Percentiles rank a stretch among this genome's conserved stretches.
Conservation (phyloP, 1,140 invertebrate genomes). For the Nautilus pompilius region DNA sequence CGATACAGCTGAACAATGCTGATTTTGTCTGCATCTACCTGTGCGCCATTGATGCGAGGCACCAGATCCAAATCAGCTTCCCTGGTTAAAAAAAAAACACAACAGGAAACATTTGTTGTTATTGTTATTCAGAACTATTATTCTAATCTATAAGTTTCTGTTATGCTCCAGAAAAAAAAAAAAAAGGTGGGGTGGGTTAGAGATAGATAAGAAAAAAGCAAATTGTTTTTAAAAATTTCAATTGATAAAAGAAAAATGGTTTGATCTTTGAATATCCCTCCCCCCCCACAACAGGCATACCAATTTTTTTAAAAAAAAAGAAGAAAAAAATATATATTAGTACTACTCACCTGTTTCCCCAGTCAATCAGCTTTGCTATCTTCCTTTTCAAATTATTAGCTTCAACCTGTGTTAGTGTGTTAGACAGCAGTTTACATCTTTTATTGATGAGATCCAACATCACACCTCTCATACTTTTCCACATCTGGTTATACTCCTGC, state of each 20-base stretch:
- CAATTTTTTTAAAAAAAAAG: no score
- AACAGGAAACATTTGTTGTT: neutral
- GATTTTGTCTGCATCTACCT: slow-evolving; percentile 82
- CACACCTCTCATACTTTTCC: slow-evolving; percentile 76
- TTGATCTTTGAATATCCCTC: no score
- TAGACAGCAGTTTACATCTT: slow-evolving; percentile 75
- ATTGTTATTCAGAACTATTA: no score
- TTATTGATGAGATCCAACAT: slow-evolving; percentile 86
- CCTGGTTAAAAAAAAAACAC: slow-evolving; percentile 62
- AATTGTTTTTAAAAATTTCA: no score
- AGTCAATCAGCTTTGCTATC: slow-evolving; percentile 88
- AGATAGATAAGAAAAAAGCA: no score
- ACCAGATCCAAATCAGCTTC: slow-evolving; percentile 89
- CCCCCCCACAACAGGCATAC: no score
- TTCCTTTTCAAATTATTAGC: slow-evolving; percentile 78
- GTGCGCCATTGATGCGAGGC: slow-evolving; percentile 75
- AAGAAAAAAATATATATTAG: no score
- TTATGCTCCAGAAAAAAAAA: no score
- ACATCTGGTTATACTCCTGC: slow-evolving; percentile 76
- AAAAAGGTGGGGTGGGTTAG: no score
- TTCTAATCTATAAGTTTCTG: no score
- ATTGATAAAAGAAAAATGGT: no score
- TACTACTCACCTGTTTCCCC: slow-evolving; percentile 81
- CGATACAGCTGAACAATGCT: slow-evolving; percentile 85
- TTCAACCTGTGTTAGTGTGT: slow-evolving; percentile 86